phyloP scores from a whole-genome alignment of 2,113 vertebrate genomes.

The Ifrita kowaldi region DNA sequence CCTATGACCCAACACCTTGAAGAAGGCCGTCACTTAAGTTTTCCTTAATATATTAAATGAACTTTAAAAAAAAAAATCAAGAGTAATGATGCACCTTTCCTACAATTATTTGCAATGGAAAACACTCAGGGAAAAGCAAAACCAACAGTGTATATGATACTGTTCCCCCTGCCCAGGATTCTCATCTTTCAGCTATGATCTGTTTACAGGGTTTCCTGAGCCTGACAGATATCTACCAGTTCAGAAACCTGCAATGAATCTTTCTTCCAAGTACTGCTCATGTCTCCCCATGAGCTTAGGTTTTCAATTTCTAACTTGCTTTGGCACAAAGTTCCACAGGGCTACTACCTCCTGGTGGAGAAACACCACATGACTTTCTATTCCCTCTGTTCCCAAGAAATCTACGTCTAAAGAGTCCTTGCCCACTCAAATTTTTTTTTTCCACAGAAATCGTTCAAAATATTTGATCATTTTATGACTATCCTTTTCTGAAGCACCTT shows the following conservation, averaged over 20 bases:
- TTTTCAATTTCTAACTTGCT: not conserved
- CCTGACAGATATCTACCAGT: not conserved
- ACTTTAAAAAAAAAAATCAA: not conserved
- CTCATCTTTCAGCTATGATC: not conserved
- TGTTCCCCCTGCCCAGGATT: not conserved
- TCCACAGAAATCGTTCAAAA: not conserved
- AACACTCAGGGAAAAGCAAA: not conserved
- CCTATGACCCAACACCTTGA: not conserved
- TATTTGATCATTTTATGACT: not conserved
- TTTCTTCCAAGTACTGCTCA: not conserved
- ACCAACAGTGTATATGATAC: not conserved
- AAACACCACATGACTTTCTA: not conserved
- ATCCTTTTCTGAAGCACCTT: not conserved
- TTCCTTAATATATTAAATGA: not conserved
- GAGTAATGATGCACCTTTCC: not conserved
- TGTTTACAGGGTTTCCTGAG: not conserved
- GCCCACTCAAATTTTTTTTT: rapidly evolving
- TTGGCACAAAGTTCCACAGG: not conserved
- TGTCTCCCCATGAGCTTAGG: not conserved
- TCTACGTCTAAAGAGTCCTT: not conserved
- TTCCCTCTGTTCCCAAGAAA: not conserved
- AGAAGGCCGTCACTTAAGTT: not conserved
- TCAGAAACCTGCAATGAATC: not conserved
- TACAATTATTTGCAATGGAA: not conserved
- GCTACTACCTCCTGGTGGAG: not conserved